Conservation (phyloP, 2,888 invertebrate species). For the Yponomeuta sedellus region DNA sequence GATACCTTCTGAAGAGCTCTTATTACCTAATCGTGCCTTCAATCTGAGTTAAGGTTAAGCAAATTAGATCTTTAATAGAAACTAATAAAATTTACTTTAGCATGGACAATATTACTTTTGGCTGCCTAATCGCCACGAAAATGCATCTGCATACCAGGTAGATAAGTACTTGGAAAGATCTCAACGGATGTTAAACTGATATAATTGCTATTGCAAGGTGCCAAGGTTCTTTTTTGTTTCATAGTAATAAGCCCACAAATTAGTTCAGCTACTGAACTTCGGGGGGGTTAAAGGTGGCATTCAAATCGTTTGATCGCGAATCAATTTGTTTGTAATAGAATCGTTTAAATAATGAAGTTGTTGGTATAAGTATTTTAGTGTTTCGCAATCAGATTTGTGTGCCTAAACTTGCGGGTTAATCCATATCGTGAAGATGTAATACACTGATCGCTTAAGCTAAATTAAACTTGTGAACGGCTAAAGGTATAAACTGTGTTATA, state of each 20-base stretch:
- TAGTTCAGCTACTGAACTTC: neutral
- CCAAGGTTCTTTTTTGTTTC: neutral
- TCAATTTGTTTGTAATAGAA: neutral
- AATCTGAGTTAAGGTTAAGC: neutral
- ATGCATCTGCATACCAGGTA: neutral
- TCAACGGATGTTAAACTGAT: neutral
- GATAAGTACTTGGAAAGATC: neutral
- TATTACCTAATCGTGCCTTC: neutral
- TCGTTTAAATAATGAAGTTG: neutral
- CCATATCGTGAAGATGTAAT: neutral
- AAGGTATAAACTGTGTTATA: no score
- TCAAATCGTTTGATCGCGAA: neutral
- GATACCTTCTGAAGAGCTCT: neutral
- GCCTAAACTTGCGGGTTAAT: neutral
- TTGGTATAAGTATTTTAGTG: neutral
- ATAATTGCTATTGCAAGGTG: neutral
- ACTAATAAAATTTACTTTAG: neutral
- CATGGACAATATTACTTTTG: neutral
- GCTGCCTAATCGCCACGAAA: neutral
- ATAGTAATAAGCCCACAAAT: neutral
- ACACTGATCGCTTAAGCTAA: no score
- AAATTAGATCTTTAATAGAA: neutral
- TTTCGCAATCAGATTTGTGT: neutral
- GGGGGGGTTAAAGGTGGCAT: neutral
- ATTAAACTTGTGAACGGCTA: no score